A percentile compares a stretch with the other conserved stretches of the same genome.
These are phyloP conservation scores for Dolichallabes microphthalmus DNA, from an alignment of 2,113 vertebrate species.

Conservation along the genomic window DNA sequence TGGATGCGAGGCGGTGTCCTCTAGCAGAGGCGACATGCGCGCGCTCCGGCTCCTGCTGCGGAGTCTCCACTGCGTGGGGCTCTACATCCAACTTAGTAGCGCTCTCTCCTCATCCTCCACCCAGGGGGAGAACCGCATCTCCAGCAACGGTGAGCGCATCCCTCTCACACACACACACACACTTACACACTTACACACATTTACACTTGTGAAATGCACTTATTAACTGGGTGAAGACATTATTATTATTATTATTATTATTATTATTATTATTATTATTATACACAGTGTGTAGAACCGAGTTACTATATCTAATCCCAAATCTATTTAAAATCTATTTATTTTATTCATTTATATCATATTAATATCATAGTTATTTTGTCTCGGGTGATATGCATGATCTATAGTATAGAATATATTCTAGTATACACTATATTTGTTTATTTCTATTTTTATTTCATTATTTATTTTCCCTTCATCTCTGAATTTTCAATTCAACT, in stretches of 20 bases:
- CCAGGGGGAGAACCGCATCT: constrained; percentile 80
- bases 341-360: neutral
- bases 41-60: constrained; percentile 83
- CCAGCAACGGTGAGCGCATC: constrained; percentile 79
- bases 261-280: neutral
- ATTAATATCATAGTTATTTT: neutral
- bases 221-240: neutral
- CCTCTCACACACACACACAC: constrained; percentile 21
- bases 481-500: neutral
- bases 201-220: neutral
- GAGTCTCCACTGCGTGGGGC: constrained; percentile 89
- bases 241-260: neutral
- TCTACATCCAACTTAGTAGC: constrained; percentile 87
- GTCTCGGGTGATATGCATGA: neutral
- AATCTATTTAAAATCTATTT: neutral
- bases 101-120: constrained; percentile 69
- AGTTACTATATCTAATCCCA: neutral
- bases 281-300: neutral
- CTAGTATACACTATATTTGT: neutral
- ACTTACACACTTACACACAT: constrained; percentile 1
- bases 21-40: constrained; percentile 73
- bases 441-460: neutral
- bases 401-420: neutral
- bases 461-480: neutral
- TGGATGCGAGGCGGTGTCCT: constrained; percentile 64